Percentiles rank a stretch among this genome's conserved stretches.
Evolutionary conservation across 2,113 vertebrate species (phyloP).

Genomic region (Notothenia coriiceps): DNA sequence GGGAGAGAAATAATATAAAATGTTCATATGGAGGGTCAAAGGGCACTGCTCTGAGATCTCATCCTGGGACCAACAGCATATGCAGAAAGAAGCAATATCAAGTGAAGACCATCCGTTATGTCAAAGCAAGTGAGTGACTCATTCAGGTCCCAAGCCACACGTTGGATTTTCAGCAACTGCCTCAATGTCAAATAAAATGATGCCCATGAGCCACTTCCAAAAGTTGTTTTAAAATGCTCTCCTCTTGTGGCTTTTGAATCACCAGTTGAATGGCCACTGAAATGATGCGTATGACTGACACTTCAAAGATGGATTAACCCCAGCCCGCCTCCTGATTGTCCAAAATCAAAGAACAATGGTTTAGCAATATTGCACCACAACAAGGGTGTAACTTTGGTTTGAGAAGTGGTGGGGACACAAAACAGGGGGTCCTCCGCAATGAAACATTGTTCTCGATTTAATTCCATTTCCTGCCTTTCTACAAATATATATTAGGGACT

Average conservation of each 20-base stretch:
- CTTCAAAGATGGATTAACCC: constrained; percentile 32
- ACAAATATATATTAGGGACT: too few relatives aligned
- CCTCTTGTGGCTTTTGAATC: constrained; percentile 43
- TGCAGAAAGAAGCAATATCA: not conserved
- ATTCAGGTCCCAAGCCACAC: not conserved
- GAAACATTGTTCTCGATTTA: too few relatives aligned
- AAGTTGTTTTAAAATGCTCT: constrained; percentile 23
- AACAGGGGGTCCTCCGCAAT: too few relatives aligned
- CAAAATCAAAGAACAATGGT: constrained; percentile 22
- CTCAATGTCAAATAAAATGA: constrained; percentile 37
- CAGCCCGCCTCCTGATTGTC: not conserved
- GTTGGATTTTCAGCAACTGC: not conserved
- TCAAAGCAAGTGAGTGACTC: not conserved
- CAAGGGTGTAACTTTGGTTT: too few relatives aligned
- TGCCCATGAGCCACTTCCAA: constrained; percentile 10
- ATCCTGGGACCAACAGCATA: not conserved
- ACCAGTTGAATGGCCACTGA: constrained; percentile 19
- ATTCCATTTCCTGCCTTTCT: too few relatives aligned
- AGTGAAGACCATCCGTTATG: constrained; percentile 1
- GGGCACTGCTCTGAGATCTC: not conserved
- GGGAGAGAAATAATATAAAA: constrained; percentile 5
- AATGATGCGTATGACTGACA: constrained; percentile 37
- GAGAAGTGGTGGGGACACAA: too few relatives aligned
- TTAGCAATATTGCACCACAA: not conserved
- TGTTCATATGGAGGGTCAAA: constrained; percentile 19